phyloP scores from a whole-genome alignment of 2,113 vertebrate genomes.

The Brienomyrus brachyistius region DNA sequence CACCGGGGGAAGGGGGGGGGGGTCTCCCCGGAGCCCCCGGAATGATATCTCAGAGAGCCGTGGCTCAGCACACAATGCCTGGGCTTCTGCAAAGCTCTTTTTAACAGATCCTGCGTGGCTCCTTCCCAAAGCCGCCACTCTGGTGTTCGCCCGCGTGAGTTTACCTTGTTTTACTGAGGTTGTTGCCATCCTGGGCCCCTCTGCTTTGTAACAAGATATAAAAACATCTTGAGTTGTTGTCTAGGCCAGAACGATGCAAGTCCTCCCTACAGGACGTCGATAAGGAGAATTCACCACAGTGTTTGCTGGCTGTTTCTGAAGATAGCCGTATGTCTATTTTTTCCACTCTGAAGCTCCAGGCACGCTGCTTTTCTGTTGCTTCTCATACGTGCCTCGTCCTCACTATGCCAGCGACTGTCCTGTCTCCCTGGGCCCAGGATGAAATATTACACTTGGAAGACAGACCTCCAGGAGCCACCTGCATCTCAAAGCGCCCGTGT shows the following conservation, averaged over 20 bases:
- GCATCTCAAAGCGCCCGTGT: no score
- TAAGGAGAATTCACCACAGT: neutral
- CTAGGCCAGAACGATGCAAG: neutral
- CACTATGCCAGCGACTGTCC: neutral
- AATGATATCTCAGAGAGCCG: conserved; percentile 50
- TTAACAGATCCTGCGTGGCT: conserved; percentile 1
- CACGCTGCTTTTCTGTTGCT: neutral
- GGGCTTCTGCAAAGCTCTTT: conserved; percentile 7
- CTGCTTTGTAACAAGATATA: neutral
- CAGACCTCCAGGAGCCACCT: neutral
- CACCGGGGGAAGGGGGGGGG: conserved; percentile 41
- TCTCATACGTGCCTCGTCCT: neutral
- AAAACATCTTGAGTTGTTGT: neutral
- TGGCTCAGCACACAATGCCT: conserved; percentile 51
- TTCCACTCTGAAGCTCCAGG: neutral
- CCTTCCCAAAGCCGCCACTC: neutral
- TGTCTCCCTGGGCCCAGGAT: neutral
- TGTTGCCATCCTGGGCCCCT: neutral
- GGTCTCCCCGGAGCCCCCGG: conserved; percentile 52
- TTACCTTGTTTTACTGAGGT: conserved; percentile 4
- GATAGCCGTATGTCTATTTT: neutral
- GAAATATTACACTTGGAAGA: neutral
- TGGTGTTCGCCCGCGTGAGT: neutral
- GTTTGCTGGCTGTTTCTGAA: neutral
- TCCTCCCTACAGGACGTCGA: neutral